Evolutionary conservation across 2,888 invertebrate genomes (phyloP).

Genomic region (Tolmerus cingulatus): DNA sequence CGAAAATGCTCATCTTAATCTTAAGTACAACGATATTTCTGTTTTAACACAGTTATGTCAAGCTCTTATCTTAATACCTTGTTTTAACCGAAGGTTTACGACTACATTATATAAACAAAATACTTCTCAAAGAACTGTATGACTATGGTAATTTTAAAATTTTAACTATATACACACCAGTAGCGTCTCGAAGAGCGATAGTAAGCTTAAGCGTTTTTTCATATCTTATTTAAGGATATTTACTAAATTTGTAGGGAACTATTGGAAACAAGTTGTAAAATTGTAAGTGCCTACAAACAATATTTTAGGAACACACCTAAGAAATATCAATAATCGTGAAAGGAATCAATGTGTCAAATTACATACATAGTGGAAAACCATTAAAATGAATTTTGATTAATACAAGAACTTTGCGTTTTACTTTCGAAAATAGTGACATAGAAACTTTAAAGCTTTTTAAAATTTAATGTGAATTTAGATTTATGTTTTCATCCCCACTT

Average conservation of each 20-base stretch:
- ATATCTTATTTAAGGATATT: background rate
- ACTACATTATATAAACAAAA: background rate
- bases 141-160: background rate
- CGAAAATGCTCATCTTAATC: conserved; percentile 26
- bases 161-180: conserved; percentile 5
- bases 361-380: conserved; percentile 8
- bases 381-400: conserved; percentile 20
- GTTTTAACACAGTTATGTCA: background rate
- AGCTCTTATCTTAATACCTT: background rate
- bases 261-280: conserved; percentile 25
- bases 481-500: too few relatives aligned
- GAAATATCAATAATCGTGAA: conserved; percentile 11
- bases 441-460: too few relatives aligned
- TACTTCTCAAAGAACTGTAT: background rate
- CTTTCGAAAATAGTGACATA: background rate
- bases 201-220: conserved; percentile 8
- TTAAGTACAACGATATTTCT: conserved; percentile 15
- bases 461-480: too few relatives aligned
- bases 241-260: background rate
- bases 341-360: conserved; percentile 41
- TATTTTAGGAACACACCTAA: conserved; percentile 7
- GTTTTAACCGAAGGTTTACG: background rate
- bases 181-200: background rate
- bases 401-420: background rate
- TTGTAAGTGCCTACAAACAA: conserved; percentile 37